Conservation (phyloP, 2,113 vertebrate species). For the Procapra przewalskii region DNA sequence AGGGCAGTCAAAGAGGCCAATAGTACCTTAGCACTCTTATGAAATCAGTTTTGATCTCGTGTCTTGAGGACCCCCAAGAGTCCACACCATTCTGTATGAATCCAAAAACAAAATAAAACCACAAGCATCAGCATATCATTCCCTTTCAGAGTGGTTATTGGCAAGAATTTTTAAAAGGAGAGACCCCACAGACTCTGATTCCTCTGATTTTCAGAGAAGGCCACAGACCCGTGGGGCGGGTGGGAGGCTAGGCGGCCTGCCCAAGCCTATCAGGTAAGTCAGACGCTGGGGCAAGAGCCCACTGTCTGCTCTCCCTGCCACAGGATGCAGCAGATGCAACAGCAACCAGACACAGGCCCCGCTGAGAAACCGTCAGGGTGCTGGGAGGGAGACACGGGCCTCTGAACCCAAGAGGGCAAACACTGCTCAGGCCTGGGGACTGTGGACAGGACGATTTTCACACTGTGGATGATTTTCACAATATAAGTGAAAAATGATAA, state of each 20-base stretch:
- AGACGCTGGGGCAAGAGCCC: not conserved
- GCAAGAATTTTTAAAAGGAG: not conserved
- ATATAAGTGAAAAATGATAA: not conserved
- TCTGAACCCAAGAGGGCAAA: not conserved
- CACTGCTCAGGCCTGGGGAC: not conserved
- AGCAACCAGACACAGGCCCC: not conserved
- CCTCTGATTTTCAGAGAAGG: not conserved
- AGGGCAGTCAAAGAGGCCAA: not conserved
- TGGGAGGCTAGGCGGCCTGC: not conserved
- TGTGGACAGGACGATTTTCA: not conserved
- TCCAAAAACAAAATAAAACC: not conserved
- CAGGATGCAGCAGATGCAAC: not conserved
- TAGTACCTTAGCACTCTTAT: accelerated
- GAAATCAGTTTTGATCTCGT: not conserved
- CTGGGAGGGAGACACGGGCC: accelerated
- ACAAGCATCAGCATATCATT: not conserved
- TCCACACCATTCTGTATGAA: not conserved
- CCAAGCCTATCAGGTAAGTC: not conserved
- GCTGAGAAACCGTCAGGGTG: not conserved
- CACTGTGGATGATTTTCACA: not conserved
- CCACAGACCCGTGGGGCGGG: not conserved
- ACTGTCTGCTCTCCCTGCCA: not conserved
- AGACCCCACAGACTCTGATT: not conserved
- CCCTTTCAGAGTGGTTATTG: not conserved
- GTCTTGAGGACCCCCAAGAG: not conserved